These are phyloP conservation scores for Eucera pruinosa DNA, from an alignment of 2,888 invertebrate species.

Conservation along the genomic window DNA sequence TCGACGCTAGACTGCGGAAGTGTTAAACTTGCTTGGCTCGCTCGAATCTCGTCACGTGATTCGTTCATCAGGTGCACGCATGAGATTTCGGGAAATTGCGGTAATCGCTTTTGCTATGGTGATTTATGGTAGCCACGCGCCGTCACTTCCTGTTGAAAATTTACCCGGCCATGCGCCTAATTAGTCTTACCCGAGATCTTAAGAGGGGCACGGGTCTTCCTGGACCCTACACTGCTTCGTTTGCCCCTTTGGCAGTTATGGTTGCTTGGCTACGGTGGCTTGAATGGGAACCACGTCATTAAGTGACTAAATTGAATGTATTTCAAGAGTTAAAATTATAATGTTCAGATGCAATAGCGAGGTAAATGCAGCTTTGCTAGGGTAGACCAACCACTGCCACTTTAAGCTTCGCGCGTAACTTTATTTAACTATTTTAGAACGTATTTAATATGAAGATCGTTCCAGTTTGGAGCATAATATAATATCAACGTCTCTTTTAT, in stretches of 20 bases:
- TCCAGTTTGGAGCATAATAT: too few relatives aligned
- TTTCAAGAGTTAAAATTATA: too few relatives aligned
- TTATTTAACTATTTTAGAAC: too few relatives aligned
- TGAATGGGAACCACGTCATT: neutral
- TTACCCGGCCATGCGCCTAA: conserved; percentile 27
- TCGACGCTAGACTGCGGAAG: conserved; percentile 71
- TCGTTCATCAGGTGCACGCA: conserved; percentile 13
- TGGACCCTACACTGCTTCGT: neutral
- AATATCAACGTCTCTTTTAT: too few relatives aligned
- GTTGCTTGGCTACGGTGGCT: neutral
- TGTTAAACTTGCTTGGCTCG: conserved; percentile 47
- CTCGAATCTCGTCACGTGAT: conserved; percentile 3
- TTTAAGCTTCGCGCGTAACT: too few relatives aligned
- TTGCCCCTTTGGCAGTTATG: neutral
- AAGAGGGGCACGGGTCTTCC: conserved; percentile 18
- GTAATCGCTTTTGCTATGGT: conserved; percentile 21
- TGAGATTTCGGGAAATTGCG: conserved; percentile 23
- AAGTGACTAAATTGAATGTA: neutral
- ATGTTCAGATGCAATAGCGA: too few relatives aligned
- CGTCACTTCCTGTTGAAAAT: conserved; percentile 52
- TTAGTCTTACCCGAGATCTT: conserved; percentile 24
- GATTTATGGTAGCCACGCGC: conserved; percentile 45
- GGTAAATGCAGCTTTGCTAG: too few relatives aligned
- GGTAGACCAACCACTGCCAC: too few relatives aligned
- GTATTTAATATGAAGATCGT: too few relatives aligned